Conservation (phyloP, 2,113 vertebrate species). For the Gobiocypris rarus region DNA sequence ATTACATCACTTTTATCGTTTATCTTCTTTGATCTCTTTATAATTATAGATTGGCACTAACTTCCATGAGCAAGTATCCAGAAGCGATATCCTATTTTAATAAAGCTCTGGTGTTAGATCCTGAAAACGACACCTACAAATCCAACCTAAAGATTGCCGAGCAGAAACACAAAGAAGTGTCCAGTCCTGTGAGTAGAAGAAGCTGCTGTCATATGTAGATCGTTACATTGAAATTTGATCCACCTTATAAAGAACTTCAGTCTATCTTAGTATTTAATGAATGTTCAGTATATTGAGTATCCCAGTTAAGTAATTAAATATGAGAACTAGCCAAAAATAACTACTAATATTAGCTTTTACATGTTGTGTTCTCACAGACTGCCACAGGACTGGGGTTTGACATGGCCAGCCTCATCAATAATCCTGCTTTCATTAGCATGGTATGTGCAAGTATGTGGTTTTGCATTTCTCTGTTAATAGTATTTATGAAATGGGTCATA, state of each 20-base stretch:
- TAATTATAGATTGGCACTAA: conserved; percentile 85
- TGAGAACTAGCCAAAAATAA: background rate
- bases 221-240: background rate
- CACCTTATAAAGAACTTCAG: background rate
- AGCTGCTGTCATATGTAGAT: background rate
- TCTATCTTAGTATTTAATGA: conserved; percentile 2
- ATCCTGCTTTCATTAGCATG: conserved; percentile 99
- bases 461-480: conserved; percentile 32
- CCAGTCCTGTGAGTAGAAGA: conserved; percentile 87
- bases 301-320: background rate
- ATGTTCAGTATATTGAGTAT: background rate
- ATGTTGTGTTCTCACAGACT: conserved; percentile 75
- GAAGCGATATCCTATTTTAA: conserved; percentile 94
- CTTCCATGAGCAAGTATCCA: conserved; percentile 92
- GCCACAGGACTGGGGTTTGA: conserved; percentile 93
- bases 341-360: background rate
- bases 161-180: conserved; percentile 90
- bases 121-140: conserved; percentile 96
- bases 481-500: conserved; percentile 37
- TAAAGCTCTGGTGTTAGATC: conserved; percentile 94
- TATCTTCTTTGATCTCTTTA: conserved; percentile 38
- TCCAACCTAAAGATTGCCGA: conserved; percentile 97
- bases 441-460: conserved; percentile 74
- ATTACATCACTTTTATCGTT: background rate
- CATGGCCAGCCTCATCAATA: conserved; percentile 98